Conservation (phyloP, 2,797 vertebrate species). For the Oceanodroma leucorhoa region DNA sequence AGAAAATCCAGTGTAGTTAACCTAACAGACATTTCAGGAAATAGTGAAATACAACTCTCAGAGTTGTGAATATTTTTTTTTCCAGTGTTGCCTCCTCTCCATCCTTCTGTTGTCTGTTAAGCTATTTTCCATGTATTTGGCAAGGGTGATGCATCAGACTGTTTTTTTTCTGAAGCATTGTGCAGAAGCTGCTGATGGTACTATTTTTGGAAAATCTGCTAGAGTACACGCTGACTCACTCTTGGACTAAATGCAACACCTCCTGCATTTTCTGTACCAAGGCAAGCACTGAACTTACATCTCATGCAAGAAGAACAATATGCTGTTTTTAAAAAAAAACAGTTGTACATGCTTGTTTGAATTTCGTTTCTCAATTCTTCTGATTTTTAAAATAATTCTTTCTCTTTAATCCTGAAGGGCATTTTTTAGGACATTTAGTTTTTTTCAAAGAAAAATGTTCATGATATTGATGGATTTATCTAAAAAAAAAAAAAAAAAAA, state of each 20-base stretch:
- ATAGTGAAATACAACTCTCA: background rate
- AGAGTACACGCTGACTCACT: background rate
- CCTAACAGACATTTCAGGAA: background rate
- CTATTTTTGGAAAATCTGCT: background rate
- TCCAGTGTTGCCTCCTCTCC: background rate
- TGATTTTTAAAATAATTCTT: background rate
- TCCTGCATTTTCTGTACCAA: background rate
- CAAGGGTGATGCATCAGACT: background rate
- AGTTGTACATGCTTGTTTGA: background rate
- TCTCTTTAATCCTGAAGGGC: background rate
- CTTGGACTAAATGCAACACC: background rate
- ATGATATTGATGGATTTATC: background rate
- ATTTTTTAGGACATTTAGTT: background rate
- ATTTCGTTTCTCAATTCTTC: background rate
- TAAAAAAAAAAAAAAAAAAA: background rate
- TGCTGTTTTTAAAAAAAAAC: background rate
- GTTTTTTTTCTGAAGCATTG: fast-evolving
- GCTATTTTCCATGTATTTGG: background rate
- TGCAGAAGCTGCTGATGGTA: background rate
- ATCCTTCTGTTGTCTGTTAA: background rate
- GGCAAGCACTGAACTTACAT: background rate
- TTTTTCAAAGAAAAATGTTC: background rate
- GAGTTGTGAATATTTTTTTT: background rate
- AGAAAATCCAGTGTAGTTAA: background rate
- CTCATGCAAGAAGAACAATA: background rate